Base-by-base conservation (phyloP, 2,113 vertebrate species). In the Chelonoidis abingdonii region DNA sequence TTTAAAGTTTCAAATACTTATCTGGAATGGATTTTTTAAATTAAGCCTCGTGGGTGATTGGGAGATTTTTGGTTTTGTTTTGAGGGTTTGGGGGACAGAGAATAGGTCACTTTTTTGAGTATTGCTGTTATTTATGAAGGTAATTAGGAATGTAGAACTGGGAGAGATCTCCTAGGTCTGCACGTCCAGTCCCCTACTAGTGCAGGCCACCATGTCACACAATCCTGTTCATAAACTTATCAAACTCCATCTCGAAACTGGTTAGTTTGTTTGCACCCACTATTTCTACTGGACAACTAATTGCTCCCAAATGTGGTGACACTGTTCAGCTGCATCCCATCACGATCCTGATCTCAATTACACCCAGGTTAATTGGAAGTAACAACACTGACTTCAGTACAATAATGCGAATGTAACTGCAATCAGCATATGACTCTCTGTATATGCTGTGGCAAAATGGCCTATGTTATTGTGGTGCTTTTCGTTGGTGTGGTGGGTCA, bases 301-400 rank as follows among this genome's bases (percentile, higher is more conserved):
- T 72, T 72, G 35, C 65, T 72, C 65, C 65, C 38, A 72, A 72
- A 38, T 72, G 10, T 22, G 0, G 0, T 65, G 65, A 59, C 27
- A 79, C 1, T 0, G 53, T 92, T 83, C 81, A 83, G 88, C 5
- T 12, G 85, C 79, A 83, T 76, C 69, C 88, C 89, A 49, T 89
- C 88, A 21, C 41, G 49, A 0, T 7, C 84, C 75, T 82, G 52
- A 90, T 79, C 69, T 93, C 92, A 91, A 81, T n/a, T 52, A 52
- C 47, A 35, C 27, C 75, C 65, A 59, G 85, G 79, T n/a, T 87
- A 90, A 87, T 13, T 49, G 53, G 76, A 96, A 90, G 9, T 22
- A 54, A 86, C 86, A 81, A 47, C 79, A 79, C 31, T 1, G 0
- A 35, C 12, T 1, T 5, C 81, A 72, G 52, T 6, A 86, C 79